Base-by-base conservation (phyloP, 2,797 vertebrate genomes). In the Rhincodon typus region DNA sequence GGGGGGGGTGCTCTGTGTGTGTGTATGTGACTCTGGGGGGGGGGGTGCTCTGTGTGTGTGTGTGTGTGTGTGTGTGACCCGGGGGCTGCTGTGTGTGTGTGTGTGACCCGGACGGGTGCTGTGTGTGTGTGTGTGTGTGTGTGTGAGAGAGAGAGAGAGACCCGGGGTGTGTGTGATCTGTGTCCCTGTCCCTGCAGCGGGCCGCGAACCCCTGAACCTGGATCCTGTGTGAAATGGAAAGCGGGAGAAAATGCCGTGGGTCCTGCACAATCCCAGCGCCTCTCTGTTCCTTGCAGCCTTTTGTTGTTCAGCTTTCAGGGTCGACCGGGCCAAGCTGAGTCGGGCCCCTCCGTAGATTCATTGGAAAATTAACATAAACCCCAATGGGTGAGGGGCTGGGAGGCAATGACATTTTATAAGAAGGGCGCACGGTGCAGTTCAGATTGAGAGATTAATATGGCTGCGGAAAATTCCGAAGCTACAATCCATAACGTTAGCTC, bases 281-380 rank as follows among this genome's bases (percentile, higher is more conserved):
- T 95, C 17, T 95, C 46, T 30, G 15, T 95, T 95, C 74, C 94
- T 5, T 95, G 19, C 70, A 95, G 70, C 70, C 94, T 95, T 62
- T 95, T 95, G 94, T 95, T 95, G 94, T 95, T 72, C 46, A 95
- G 70, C 70, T 77, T 94, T 94, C 70, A 53, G 42, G 53, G 94
- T 74, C 94, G 69, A 30, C 69, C 46, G 94, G 57, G 57, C 7
- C 57, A 10, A 62, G 57, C 46, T 4, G 46, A 70, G 57, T 15
- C 57, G 62, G 66, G n/a, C 27, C 94, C 46, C 70, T 74, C 94
- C 13, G 94, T n/a, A 53, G 42, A 77, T 77, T 95, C 70, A 46
- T 95, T 95, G 69, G 19, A 77, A 95, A 95, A 95, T 95, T 95
- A 34, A 74, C 46, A 77, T 53, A 95, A 95, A 95, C 94, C 34